These are phyloP conservation scores for Lysiphlebus fabarum DNA, from an alignment of 1,140 invertebrate genomes.

Conservation along the genomic window DNA sequence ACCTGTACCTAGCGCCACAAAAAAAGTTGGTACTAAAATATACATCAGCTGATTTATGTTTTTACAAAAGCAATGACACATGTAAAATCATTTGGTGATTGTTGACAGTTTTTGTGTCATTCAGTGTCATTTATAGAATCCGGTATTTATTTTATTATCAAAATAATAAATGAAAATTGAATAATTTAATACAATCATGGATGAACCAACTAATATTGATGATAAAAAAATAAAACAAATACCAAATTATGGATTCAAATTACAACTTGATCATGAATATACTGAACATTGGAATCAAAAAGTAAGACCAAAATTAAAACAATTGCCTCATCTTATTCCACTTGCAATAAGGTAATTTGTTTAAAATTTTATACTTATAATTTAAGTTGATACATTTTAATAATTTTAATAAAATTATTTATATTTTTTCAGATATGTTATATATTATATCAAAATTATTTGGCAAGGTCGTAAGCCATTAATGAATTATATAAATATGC, in stretches of 20 bases:
- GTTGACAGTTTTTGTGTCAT: no score
- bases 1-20: no score
- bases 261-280: constrained; percentile 71
- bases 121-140: no score
- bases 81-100: no score
- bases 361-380: no score
- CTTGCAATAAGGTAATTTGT: constrained; percentile 56
- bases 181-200: background rate
- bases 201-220: background rate
- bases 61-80: no score
- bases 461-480: constrained; percentile 61
- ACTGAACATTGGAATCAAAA: constrained; percentile 69
- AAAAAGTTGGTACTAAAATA: no score
- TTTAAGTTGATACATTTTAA: no score
- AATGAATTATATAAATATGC: constrained; percentile 68
- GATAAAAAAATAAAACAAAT: constrained; percentile 5
- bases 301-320: constrained; percentile 61
- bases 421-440: constrained; percentile 61
- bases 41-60: no score
- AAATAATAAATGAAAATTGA: background rate
- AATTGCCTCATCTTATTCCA: constrained; percentile 63
- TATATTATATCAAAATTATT: constrained; percentile 62
- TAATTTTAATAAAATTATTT: no score
- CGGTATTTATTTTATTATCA: no score
- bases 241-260: constrained; percentile 64